A percentile compares a stretch with the other conserved stretches of the same genome.
Evolutionary conservation across 2,888 invertebrate species (phyloP).

Genomic region (Notodromas monacha): DNA sequence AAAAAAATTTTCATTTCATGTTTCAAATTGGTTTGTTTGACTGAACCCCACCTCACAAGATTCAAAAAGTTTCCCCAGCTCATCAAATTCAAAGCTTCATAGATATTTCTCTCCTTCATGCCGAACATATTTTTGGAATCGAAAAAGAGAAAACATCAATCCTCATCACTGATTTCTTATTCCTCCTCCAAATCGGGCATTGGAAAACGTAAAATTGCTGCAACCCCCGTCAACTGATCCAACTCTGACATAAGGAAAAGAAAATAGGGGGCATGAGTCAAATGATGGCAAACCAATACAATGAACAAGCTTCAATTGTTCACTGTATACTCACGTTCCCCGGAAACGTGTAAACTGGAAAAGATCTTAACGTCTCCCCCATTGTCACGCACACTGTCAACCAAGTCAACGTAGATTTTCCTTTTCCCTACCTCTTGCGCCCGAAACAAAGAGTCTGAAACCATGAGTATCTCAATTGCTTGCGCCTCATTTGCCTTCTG

Average conservation of each 20-base stretch:
- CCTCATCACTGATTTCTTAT: too few species aligned
- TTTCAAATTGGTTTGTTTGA: too few species aligned
- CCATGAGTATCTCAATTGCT: constrained; percentile 70
- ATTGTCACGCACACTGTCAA: constrained; percentile 58
- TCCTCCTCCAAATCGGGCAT: constrained; percentile 69
- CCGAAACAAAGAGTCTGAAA: constrained; percentile 86
- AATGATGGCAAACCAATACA: too few species aligned
- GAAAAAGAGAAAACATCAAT: too few species aligned
- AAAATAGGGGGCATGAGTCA: too few species aligned
- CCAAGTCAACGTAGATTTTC: constrained; percentile 62
- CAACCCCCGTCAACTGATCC: constrained; percentile 74
- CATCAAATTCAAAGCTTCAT: too few species aligned
- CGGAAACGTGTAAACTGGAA: constrained; percentile 90
- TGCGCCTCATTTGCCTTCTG: constrained; percentile 54
- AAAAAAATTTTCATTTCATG: too few species aligned
- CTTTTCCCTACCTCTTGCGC: constrained; percentile 43
- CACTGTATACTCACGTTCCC: constrained; percentile 56
- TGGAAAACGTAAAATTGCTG: constrained; percentile 75
- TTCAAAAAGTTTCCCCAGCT: too few species aligned
- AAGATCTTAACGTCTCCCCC: constrained; percentile 87
- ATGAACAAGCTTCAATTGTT: neutral
- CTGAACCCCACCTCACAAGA: too few species aligned
- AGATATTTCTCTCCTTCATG: too few species aligned
- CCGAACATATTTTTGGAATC: too few species aligned
- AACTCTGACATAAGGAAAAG: too few species aligned